A percentile compares a stretch with the other conserved stretches of the same genome.
These are phyloP conservation scores for Drosophila neotestacea DNA, from an alignment of 2,888 invertebrate genomes.

Conservation along the genomic window DNA sequence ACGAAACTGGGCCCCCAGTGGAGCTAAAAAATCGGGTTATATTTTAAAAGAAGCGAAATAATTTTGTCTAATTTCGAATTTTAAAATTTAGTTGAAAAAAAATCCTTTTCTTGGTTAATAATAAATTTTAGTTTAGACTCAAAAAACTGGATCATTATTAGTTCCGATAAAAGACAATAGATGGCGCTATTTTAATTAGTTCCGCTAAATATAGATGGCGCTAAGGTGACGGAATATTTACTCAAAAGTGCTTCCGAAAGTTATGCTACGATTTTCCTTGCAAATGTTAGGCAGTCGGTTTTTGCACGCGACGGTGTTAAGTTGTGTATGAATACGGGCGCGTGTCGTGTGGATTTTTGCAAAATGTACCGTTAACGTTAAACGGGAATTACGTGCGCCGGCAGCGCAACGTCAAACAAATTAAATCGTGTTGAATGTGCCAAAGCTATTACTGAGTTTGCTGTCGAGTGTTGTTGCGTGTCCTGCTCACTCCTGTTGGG, in stretches of 20 bases:
- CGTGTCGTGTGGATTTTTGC: background rate
- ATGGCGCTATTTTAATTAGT: no score
- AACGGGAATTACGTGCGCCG: conserved; percentile 54
- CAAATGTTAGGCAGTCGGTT: conserved; percentile 35
- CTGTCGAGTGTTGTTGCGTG: conserved; percentile 1
- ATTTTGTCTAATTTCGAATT: no score
- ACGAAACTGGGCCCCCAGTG: no score
- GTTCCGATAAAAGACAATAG: no score
- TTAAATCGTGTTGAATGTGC: conserved; percentile 41
- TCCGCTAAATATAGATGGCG: no score
- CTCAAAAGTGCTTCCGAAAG: conserved; percentile 16
- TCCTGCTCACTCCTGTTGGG: background rate
- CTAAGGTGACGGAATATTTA: no score
- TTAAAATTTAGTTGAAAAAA: no score
- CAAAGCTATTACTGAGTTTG: conserved; percentile 26
- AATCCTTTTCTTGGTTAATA: no score
- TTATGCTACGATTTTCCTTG: conserved; percentile 32
- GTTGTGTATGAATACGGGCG: background rate
- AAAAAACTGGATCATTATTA: no score
- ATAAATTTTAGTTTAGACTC: no score
- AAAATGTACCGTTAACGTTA: conserved; percentile 33
- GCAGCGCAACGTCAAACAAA: conserved; percentile 31
- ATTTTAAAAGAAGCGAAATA: no score
- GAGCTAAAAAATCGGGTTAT: no score
- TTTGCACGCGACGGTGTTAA: conserved; percentile 36